Evolutionary conservation across 1,140 invertebrate species (phyloP).

Genomic region (Drosophila grimshawi): DNA sequence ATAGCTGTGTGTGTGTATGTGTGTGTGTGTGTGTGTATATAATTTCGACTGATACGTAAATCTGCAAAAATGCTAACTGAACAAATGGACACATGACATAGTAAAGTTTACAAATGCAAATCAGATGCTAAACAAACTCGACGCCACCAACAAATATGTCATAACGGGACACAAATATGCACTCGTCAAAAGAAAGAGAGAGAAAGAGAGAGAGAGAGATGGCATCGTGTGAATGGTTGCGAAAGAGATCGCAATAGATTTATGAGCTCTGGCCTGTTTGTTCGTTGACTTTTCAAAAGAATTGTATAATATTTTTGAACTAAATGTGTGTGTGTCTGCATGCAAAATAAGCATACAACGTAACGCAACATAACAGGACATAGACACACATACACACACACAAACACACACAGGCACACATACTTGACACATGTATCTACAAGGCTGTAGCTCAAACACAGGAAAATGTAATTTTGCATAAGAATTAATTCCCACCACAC

Average conservation of each 20-base stretch:
- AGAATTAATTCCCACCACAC: constrained; percentile 70
- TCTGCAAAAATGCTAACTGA: constrained; percentile 44
- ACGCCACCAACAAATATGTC: constrained; percentile 76
- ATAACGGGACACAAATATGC: constrained; percentile 59
- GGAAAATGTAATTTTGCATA: constrained; percentile 82
- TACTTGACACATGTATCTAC: constrained; percentile 63
- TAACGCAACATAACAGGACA: too few relatives aligned
- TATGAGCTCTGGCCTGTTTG: constrained; percentile 72
- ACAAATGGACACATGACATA: constrained; percentile 67
- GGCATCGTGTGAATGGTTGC: background rate
- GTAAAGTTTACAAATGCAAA: constrained; percentile 82
- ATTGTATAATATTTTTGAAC: constrained; percentile 80
- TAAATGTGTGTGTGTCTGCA: constrained; percentile 61
- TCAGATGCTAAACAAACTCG: constrained; percentile 80
- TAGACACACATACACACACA: constrained; percentile 14
- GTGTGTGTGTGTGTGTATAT: constrained; percentile 1
- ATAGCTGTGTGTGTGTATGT: background rate
- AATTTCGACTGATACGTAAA: constrained; percentile 54
- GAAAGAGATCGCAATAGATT: constrained; percentile 52
- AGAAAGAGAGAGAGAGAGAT: constrained; percentile 8
- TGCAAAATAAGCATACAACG: constrained; percentile 56
- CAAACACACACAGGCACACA: constrained; percentile 12
- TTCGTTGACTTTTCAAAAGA: constrained; percentile 77
- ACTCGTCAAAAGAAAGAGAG: constrained; percentile 31
- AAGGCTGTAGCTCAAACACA: constrained; percentile 81